phyloP scores from a whole-genome alignment of 1,140 invertebrate species.

The Brachionus koreanus region DNA sequence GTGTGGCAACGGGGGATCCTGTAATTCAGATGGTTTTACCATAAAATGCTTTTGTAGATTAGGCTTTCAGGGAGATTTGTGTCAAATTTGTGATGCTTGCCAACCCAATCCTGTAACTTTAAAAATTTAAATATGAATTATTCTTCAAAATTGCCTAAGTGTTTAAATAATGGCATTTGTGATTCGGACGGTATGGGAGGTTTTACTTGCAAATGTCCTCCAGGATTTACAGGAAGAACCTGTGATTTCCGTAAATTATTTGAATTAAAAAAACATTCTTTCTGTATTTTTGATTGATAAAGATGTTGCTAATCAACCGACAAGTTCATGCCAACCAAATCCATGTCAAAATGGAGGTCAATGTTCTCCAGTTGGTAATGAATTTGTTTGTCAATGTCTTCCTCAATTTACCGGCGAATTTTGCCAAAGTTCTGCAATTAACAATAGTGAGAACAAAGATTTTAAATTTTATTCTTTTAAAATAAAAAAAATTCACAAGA shows the following conservation, averaged over 20 bases:
- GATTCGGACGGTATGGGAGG: constrained; percentile 21
- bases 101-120: constrained; percentile 47
- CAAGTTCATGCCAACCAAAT: constrained; percentile 21
- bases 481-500: neutral
- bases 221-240: constrained; percentile 47
- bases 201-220: constrained; percentile 43
- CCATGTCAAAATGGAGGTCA: constrained; percentile 43
- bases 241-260: constrained; percentile 46
- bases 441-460: neutral
- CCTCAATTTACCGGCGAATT: constrained; percentile 49
- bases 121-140: neutral
- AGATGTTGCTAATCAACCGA: constrained; percentile 8
- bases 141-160: neutral
- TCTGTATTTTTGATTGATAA: neutral
- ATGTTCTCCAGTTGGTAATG: constrained; percentile 41
- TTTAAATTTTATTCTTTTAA: neutral
- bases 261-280: neutral
- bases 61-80: constrained; percentile 31
- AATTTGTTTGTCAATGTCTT: constrained; percentile 60
- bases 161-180: constrained; percentile 38
- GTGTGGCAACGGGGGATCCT: constrained; percentile 76
- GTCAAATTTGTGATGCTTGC: constrained; percentile 45
- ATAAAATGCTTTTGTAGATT: constrained; percentile 23
- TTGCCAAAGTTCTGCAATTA: constrained; percentile 46
- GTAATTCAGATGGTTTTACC: constrained; percentile 70